Base-by-base conservation (phyloP, 2,113 vertebrate species). In the Sturnus vulgaris region DNA sequence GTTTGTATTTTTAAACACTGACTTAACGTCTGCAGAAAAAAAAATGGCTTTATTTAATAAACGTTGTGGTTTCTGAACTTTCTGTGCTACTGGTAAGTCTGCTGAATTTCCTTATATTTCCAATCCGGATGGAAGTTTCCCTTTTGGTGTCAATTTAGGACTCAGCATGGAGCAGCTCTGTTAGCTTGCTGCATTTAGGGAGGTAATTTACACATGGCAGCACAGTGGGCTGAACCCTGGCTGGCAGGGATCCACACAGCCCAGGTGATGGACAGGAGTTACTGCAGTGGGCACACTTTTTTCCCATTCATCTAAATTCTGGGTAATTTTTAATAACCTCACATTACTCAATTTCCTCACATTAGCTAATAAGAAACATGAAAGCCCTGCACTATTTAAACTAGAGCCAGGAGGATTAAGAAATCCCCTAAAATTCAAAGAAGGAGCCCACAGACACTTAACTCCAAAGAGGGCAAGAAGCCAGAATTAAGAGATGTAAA, bases 1-100 rank as follows among this genome's bases (percentile, higher is more conserved):
- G 75, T 65, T 93, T 93, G 85, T 70, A 60, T 87, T 90, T 95
- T 95, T 96, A 95, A 94, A 86, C 82, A 93, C 65, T 78, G 92
- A 88, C 47, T 86, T 88, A 78, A 68, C 2, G 63, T 88, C 95
- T 89, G 70, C 71, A 17, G 76, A 73, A 60, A 61, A 73, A 68
- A 76, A 57, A 60, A 3, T 46, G 33, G 76, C 40, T 72, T 85
- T 88, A 47, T 87, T 88, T 87, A 93, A 88, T 31, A 91, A 55
- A 31, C 19, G 4, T 27, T 47, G 50, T 60, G 63, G 90, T 93
- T 92, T 70, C 81, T 71, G 92, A 91, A 90, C 86, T 85, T 94
- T 84, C 70, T 70, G 47, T 31, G 5, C 80, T 53, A 35, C 82
- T 80, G 65, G 55, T 69, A 80, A 88, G 88, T 75, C 91, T 81